phyloP scores from a whole-genome alignment of 2,113 vertebrate species.

The Camelus dromedarius region DNA sequence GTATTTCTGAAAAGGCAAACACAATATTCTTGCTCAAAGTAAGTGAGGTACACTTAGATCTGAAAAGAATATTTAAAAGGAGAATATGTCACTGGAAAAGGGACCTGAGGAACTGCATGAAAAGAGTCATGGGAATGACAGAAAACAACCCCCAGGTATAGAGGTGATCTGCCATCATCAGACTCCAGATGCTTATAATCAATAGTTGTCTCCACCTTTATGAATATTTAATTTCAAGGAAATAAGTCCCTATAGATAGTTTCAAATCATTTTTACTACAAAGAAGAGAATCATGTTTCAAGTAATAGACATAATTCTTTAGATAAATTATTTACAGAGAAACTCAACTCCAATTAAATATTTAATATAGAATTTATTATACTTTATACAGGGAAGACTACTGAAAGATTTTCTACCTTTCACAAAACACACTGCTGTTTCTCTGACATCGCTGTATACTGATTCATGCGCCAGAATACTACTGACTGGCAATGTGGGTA shows the following conservation, averaged over 20 bases:
- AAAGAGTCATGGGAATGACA: neutral
- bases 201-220: neutral
- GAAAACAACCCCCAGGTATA: neutral
- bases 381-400: constrained; percentile 83
- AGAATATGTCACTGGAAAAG: neutral
- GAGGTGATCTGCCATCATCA: neutral
- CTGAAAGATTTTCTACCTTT: constrained; percentile 85
- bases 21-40: neutral
- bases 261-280: constrained; percentile 14
- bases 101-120: neutral
- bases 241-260: neutral
- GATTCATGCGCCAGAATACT: constrained; percentile 81
- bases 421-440: constrained; percentile 84
- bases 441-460: constrained; percentile 83
- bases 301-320: neutral
- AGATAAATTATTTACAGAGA: neutral
- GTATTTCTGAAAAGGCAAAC: neutral
- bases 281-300: neutral
- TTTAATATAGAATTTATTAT: neutral
- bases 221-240: constrained; percentile 34
- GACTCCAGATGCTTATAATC: neutral
- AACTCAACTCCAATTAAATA: neutral
- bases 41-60: neutral
- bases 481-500: constrained; percentile 84
- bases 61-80: constrained; percentile 17